These are phyloP conservation scores for Drosophila tsacasi DNA, from an alignment of 1,140 invertebrate genomes.

Conservation along the genomic window DNA sequence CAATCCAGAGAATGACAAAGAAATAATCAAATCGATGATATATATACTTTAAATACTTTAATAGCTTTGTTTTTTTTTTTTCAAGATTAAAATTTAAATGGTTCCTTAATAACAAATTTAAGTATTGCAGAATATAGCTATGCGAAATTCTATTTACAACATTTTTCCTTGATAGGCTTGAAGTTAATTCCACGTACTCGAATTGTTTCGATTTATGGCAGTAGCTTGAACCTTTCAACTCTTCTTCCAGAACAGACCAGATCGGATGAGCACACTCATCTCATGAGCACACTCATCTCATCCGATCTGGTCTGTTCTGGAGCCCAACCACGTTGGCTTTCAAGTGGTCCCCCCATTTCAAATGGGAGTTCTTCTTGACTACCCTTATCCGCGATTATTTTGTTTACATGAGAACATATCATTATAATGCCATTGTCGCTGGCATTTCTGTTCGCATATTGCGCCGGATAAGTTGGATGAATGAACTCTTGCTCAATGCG, in stretches of 20 bases:
- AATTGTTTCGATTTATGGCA: slow-evolving; percentile 8
- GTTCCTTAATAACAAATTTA: neutral
- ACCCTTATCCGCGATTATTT: slow-evolving; percentile 54
- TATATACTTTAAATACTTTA: no score
- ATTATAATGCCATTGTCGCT: slow-evolving; percentile 13
- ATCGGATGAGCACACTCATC: no score
- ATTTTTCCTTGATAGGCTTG: neutral
- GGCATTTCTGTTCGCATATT: slow-evolving; percentile 3
- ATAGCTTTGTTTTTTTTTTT: no score
- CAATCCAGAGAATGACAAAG: no score
- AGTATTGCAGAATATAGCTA: neutral
- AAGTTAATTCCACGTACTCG: slow-evolving; percentile 10
- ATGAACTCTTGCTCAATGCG: slow-evolving; percentile 29
- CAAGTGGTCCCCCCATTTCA: slow-evolving; percentile 47
- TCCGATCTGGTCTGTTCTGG: no score
- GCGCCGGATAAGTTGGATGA: slow-evolving; percentile 20
- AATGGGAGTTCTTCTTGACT: slow-evolving; percentile 33
- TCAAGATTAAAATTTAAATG: no score
- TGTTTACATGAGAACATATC: slow-evolving; percentile 64
- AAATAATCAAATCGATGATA: no score
- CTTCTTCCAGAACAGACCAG: slow-evolving; percentile 9
- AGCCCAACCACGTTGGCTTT: slow-evolving; percentile 16
- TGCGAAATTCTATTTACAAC: slow-evolving; percentile 5
- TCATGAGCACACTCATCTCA: no score
- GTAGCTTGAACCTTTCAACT: slow-evolving; percentile 37